A percentile compares a stretch with the other conserved stretches of the same genome.
phyloP scores from a whole-genome alignment of 1,140 invertebrate genomes.

The Himalopsyche phryganea region DNA sequence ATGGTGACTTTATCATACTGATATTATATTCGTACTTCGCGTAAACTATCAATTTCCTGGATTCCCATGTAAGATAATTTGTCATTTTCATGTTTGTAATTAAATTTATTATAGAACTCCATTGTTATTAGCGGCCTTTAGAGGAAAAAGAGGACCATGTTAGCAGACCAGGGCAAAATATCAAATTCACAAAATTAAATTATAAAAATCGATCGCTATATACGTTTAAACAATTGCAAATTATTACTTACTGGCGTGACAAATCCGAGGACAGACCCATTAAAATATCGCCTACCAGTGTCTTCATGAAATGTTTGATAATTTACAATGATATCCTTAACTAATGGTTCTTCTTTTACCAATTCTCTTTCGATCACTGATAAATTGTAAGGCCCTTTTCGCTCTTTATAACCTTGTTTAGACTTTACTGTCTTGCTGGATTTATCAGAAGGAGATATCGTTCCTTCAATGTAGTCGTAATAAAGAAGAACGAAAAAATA shows the following conservation, averaged over 20 bases:
- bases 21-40: too few species aligned
- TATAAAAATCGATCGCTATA: too few species aligned
- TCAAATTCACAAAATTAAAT: too few species aligned
- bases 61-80: too few species aligned
- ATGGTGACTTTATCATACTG: too few species aligned
- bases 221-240: too few species aligned
- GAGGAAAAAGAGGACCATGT: too few species aligned
- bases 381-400: constrained; percentile 61
- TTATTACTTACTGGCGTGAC: constrained; percentile 88
- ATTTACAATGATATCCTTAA: constrained; percentile 72
- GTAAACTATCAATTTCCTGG: too few species aligned
- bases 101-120: too few species aligned
- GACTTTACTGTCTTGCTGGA: constrained; percentile 49
- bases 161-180: too few species aligned
- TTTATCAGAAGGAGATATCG: constrained; percentile 52
- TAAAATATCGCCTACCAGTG: constrained; percentile 61
- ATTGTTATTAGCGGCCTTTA: too few species aligned
- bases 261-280: constrained; percentile 76
- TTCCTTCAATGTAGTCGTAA: constrained; percentile 38
- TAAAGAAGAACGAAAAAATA: constrained; percentile 13
- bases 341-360: constrained; percentile 60
- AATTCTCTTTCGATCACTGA: constrained; percentile 69
- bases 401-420: constrained; percentile 39
- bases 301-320: constrained; percentile 70
- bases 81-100: too few species aligned